Evolutionary conservation across 2,888 invertebrate species (phyloP).

Genomic region (Cosmia pyralina): DNA sequence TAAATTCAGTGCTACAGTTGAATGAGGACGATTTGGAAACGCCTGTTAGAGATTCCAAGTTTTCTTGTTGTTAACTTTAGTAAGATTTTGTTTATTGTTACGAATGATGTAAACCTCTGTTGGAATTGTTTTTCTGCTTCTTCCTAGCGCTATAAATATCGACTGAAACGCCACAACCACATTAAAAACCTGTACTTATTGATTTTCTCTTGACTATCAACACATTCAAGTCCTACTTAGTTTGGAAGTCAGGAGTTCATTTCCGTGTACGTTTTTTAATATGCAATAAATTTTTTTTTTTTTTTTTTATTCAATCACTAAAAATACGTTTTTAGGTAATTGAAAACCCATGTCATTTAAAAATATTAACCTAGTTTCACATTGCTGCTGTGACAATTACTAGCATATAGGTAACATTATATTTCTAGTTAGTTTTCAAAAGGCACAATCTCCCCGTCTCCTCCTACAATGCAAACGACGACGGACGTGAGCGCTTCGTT

Average conservation of each 20-base stretch:
- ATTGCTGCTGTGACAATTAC: background rate
- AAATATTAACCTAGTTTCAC: background rate
- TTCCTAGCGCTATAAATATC: no score
- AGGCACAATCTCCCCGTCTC: background rate
- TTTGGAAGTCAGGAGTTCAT: no score
- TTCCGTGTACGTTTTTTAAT: no score
- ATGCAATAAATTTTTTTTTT: no score
- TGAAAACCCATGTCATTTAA: background rate
- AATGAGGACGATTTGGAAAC: background rate
- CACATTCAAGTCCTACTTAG: no score
- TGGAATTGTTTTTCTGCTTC: background rate
- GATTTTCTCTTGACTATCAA: background rate
- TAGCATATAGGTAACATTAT: background rate
- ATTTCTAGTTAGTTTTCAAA: slow-evolving; percentile 7
- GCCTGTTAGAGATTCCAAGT: background rate
- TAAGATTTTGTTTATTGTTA: background rate
- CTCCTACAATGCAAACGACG: slow-evolving; percentile 9
- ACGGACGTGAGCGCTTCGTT: slow-evolving; percentile 1
- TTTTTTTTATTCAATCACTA: no score
- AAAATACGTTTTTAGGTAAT: background rate
- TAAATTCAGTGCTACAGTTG: background rate
- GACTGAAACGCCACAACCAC: background rate
- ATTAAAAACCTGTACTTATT: background rate
- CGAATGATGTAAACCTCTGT: background rate
- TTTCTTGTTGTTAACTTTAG: background rate